Evolutionary conservation across 2,888 invertebrate genomes (phyloP).

Genomic region (Allolobophora icterica): DNA sequence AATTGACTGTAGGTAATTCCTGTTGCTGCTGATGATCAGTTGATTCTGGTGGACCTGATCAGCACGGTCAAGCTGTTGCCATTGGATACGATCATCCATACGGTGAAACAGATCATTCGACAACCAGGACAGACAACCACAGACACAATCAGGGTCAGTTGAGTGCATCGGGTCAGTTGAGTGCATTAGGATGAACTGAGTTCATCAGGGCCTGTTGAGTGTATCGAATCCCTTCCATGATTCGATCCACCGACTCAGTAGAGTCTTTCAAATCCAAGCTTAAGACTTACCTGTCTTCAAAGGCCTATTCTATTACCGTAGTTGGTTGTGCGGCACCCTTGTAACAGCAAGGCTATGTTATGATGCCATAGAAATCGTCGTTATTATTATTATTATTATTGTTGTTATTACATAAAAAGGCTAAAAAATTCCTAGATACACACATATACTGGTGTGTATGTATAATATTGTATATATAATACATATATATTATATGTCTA

Average conservation of each 20-base stretch:
- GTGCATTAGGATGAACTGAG: background rate
- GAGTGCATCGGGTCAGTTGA: background rate
- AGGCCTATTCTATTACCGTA: no score
- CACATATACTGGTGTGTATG: no score
- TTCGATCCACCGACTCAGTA: no score
- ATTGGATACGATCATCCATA: slow-evolving; percentile 81
- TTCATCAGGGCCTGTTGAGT: background rate
- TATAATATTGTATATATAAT: background rate
- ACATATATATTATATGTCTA: background rate
- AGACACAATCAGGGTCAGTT: slow-evolving; percentile 55
- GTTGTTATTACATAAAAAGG: no score
- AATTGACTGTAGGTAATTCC: slow-evolving; percentile 70
- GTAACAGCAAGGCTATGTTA: no score
- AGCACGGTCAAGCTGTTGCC: slow-evolving; percentile 83
- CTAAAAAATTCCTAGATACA: no score
- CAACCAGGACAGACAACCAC: slow-evolving; percentile 70
- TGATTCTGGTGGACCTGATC: slow-evolving; percentile 79
- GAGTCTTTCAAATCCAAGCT: no score
- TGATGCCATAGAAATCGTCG: no score
- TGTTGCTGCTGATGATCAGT: slow-evolving; percentile 70
- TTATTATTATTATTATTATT: no score
- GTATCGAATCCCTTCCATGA: background rate
- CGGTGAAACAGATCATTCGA: slow-evolving; percentile 81
- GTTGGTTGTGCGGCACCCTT: no score
- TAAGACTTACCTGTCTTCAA: no score